A percentile compares a stretch with the other conserved stretches of the same genome.
phyloP scores from a whole-genome alignment of 2,888 invertebrate genomes.

The Apotomis turbidana region DNA sequence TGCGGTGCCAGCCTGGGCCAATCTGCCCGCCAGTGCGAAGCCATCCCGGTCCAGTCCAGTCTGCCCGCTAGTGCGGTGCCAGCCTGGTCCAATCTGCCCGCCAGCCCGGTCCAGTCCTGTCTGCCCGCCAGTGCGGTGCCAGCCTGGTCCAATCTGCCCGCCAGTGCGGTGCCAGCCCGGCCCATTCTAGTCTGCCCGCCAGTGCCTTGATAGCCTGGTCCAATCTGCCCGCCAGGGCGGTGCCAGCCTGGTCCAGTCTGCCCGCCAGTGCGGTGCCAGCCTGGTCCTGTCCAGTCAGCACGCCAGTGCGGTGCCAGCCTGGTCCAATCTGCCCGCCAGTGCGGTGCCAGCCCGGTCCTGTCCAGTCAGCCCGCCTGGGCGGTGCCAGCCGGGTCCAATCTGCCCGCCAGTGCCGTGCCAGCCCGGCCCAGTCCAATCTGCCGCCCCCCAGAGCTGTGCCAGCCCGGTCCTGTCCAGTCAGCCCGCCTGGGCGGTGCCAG shows the following conservation, averaged over 20 bases:
- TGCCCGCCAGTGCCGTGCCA: neutral
- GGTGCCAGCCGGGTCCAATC: slow-evolving; percentile 1
- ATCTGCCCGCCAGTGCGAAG: slow-evolving; percentile 6
- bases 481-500: neutral
- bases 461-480: neutral
- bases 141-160: neutral
- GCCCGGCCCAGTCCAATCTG: neutral
- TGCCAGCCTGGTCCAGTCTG: slow-evolving; percentile 1
- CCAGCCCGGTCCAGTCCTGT: neutral
- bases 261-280: neutral
- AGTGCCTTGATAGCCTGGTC: neutral
- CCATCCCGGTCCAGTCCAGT: neutral
- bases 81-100: neutral
- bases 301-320: neutral
- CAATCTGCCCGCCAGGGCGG: neutral
- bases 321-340: neutral
- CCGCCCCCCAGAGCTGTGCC: neutral
- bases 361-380: neutral
- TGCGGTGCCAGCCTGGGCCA: neutral
- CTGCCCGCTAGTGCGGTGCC: slow-evolving; percentile 7
- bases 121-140: neutral
- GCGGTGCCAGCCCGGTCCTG: neutral
- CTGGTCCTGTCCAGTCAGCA: neutral
- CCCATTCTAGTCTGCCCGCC: neutral
- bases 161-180: neutral